Evolutionary conservation across 1,140 invertebrate species (phyloP), one percentile per base, ranked within the genome.

Genomic region (Brachionus sp.): DNA sequence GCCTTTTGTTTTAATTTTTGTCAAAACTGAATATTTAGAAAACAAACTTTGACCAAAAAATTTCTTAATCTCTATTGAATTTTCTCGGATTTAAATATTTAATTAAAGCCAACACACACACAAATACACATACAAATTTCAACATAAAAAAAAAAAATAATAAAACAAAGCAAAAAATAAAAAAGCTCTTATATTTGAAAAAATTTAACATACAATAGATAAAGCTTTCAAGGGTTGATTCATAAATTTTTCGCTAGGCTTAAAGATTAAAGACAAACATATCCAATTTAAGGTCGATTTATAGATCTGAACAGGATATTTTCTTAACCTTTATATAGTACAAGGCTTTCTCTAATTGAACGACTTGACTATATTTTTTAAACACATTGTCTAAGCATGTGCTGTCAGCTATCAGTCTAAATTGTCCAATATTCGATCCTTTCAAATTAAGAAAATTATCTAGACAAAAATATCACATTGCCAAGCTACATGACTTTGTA

Each of bases 61-160:
- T 16, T 53, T 53, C 50, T 53, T 53, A 53, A 53, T 53, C 50
- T 53, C 50, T 53, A n/a, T 53, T 53, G 50, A 53, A 53, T 16
- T 53, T 53, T 53, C 50, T 53, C 50, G 50, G 50, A 53, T 53
- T 53, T 53, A 53, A 53, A 53, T 53, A 53, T 53, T 53, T 53
- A 53, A 53, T 53, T 53, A 53, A 53, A 53, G 50, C 50, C 50
- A 53, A 53, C 50, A 16, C 50, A 53, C 42, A 46, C 42, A 46
- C 50, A 50, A n/a, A n/a, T n/a, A n/a, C n/a, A n/a, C n/a, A n/a
- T n/a, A n/a, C 46, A 53, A 53, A 53, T 53, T 53, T 53, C 50
- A 53, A 53, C 50, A 53, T 16, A 9, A 39, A 23, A 50, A 23
- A 53, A 16, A 53, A 53, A 53, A n/a, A n/a, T n/a, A n/a, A n/a